Base-by-base conservation (phyloP, 2,113 vertebrate genomes). In the Phyllostomus discolor region DNA sequence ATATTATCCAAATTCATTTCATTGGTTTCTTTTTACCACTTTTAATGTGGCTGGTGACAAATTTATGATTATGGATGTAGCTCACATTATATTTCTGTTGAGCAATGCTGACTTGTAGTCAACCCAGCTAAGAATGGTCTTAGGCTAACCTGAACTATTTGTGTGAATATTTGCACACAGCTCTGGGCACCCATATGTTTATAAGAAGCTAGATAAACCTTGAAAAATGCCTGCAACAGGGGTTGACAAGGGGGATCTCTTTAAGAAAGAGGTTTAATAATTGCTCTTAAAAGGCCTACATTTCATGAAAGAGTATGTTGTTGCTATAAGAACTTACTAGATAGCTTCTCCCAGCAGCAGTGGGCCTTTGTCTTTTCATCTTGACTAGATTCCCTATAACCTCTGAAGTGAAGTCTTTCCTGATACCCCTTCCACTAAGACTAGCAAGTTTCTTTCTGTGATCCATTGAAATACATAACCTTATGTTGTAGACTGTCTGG, bases 401-500 rank as follows among this genome's bases (percentile, higher is more conserved):
- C 28, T 88, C 62, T 78, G n/a, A 94, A 94, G 50, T 78, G 64
- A 17, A 52, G 35, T 84, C 24, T 54, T 94, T 91, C 54, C 43
- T 43, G 41, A 88, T 83, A 6, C 43, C 12, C 46, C 46, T 94
- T 66, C n/a, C 33, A 33, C 70, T 78, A 64, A 89, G 28, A 26
- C 17, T 88, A 69, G 59, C 33, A 48, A 28, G 43, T 78, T 84
- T 84, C 52, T 78, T 84, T 79, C 52, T 90, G 64, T 90, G 62
- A 79, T 70, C 19, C 43, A 48, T 70, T 41, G 28, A 69, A 59
- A 70, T 15, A 3, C 38, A 78, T 59, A 26, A 66, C 76, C 22
- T 75, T 35, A 38, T 28, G 62, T 91, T 38, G 80, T 90, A 95
- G 72, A 96, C 88, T 70, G 96, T 96, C 90, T 96, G 95, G 91